These are phyloP conservation scores for Sebastes hubbsi DNA, from an alignment of 2,797 vertebrate species.

Conservation along the genomic window DNA sequence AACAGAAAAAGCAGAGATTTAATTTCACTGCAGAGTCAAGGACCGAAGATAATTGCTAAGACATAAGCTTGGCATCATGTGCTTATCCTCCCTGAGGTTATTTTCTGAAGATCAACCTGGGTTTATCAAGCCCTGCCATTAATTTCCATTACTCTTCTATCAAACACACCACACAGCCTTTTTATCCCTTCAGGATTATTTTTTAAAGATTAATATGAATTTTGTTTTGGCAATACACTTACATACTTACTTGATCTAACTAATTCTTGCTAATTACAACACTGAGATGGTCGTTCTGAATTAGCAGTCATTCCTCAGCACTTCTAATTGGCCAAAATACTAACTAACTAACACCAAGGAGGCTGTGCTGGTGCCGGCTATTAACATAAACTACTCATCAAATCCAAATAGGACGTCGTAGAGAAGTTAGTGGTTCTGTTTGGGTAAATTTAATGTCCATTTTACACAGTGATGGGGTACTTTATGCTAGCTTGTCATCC, in stretches of 20 bases:
- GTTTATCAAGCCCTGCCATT: constrained; percentile 43
- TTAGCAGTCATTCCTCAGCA: not conserved
- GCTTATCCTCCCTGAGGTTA: constrained; percentile 28
- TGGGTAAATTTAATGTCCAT: not conserved
- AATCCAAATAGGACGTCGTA: not conserved
- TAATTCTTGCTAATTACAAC: not conserved
- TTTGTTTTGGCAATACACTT: not conserved
- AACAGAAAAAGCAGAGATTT: constrained; percentile 16
- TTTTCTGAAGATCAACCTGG: constrained; percentile 44
- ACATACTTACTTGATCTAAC: not conserved
- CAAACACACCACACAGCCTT: not conserved
- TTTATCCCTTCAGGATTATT: constrained; percentile 4
- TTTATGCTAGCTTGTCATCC: not conserved
- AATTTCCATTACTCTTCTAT: constrained; percentile 29
- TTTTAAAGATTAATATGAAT: not conserved
- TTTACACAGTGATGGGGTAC: not conserved
- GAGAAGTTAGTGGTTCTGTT: not conserved
- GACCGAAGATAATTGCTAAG: constrained; percentile 12
- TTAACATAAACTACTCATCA: not conserved
- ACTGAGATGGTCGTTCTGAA: not conserved
- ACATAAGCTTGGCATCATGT: constrained; percentile 3
- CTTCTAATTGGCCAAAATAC: not conserved
- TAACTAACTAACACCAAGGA: not conserved
- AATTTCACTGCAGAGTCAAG: constrained; percentile 30
- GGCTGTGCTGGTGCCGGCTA: not conserved